Evolutionary conservation across 2,888 invertebrate genomes (phyloP).

Genomic region (Rhaphigaster nebulosa): DNA sequence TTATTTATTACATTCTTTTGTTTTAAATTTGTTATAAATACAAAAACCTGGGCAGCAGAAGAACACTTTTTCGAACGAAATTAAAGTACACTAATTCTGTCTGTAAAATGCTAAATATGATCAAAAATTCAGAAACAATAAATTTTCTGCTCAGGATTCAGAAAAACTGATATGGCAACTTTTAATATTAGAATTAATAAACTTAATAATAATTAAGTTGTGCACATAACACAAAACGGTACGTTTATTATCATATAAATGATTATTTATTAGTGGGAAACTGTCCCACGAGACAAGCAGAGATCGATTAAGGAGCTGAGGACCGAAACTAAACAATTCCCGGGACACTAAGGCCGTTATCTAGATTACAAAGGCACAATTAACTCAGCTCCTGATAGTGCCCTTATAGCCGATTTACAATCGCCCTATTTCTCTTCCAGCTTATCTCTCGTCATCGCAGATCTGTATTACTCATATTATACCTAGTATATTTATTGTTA

Average conservation of each 20-base stretch:
- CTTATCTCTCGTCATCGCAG: neutral
- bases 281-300: neutral
- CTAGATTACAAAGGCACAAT: neutral
- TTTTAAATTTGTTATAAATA: no score
- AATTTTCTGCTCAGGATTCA: no score
- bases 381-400: neutral
- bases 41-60: no score
- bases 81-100: no score
- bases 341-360: neutral
- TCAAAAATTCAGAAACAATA: no score
- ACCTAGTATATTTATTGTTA: neutral
- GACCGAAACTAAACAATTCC: slow-evolving; percentile 18
- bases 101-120: no score
- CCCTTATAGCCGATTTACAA: neutral
- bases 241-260: neutral
- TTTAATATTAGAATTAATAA: no score
- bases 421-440: neutral
- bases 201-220: no score
- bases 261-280: neutral
- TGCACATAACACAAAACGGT: neutral
- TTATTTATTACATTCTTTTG: no score
- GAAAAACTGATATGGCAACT: no score
- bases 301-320: neutral
- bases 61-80: no score
- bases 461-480: neutral